A percentile compares a stretch with the other conserved stretches of the same genome.
phyloP scores from a whole-genome alignment of 2,797 vertebrate species.

The Amphiprion clarkii region DNA sequence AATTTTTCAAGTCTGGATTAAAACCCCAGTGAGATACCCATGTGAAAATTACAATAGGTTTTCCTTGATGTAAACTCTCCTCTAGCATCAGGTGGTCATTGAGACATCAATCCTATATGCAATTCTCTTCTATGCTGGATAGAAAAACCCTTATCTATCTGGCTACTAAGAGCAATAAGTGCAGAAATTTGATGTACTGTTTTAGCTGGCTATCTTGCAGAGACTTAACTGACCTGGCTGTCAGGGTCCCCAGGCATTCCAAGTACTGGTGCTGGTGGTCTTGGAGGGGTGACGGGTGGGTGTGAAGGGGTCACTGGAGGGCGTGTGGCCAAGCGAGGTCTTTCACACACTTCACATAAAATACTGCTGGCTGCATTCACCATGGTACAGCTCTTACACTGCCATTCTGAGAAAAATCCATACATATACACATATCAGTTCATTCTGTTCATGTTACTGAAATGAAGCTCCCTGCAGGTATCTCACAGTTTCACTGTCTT shows the following conservation, averaged over 20 bases:
- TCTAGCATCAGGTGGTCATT: too few relatives aligned
- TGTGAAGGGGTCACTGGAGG: conserved; percentile 82
- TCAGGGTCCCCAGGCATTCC: conserved; percentile 77
- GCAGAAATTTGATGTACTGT: too few relatives aligned
- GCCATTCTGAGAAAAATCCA: conserved; percentile 82
- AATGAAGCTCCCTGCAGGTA: background rate
- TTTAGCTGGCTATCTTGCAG: too few relatives aligned
- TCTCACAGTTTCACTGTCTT: background rate
- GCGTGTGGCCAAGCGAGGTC: conserved; percentile 89
- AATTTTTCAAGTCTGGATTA: too few relatives aligned
- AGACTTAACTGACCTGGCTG: conserved; percentile 76
- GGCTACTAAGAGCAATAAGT: too few relatives aligned
- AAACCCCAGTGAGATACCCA: too few relatives aligned
- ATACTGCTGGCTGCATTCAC: conserved; percentile 89
- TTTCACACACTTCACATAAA: conserved; percentile 91
- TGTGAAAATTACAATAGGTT: too few relatives aligned
- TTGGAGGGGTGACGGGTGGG: conserved; percentile 78
- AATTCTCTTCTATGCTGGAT: too few relatives aligned
- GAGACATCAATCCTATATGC: too few relatives aligned
- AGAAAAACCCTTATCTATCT: too few relatives aligned
- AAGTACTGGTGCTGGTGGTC: conserved; percentile 76
- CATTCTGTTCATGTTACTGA: background rate
- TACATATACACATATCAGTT: conserved; percentile 3
- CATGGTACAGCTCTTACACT: conserved; percentile 92
- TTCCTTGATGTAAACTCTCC: too few relatives aligned